Percentiles rank a stretch among this genome's conserved stretches.
phyloP scores from a whole-genome alignment of 2,888 invertebrate species.

The Morpho deidamia region DNA sequence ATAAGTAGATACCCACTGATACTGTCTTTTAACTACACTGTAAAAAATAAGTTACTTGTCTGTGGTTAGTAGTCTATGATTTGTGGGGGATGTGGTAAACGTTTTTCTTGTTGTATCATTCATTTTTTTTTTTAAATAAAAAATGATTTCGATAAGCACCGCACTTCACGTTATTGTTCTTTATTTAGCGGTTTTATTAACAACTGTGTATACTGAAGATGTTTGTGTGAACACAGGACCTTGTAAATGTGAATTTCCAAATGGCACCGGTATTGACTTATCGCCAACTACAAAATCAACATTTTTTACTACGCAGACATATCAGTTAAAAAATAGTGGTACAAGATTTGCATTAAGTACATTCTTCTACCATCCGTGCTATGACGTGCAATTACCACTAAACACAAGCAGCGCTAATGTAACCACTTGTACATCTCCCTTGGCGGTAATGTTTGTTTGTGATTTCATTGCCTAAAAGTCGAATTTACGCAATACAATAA shows the following conservation, averaged over 20 bases:
- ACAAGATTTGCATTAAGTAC: constrained; percentile 43
- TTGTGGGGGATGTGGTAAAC: no score
- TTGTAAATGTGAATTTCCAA: constrained; percentile 63
- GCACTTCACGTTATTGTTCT: constrained; percentile 3
- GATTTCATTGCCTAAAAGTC: neutral
- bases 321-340: constrained; percentile 31
- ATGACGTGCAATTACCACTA: constrained; percentile 38
- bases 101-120: neutral
- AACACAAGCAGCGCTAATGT: constrained; percentile 22
- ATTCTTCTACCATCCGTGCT: constrained; percentile 65
- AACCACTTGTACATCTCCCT: neutral
- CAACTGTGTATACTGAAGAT: constrained; percentile 33
- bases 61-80: no score
- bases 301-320: constrained; percentile 48
- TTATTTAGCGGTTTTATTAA: constrained; percentile 11
- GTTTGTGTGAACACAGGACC: constrained; percentile 51
- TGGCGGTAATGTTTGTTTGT: constrained; percentile 3
- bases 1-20: no score
- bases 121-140: neutral
- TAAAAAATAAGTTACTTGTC: no score
- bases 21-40: no score
- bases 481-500: constrained; percentile 4
- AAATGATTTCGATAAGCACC: constrained; percentile 8
- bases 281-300: constrained; percentile 40
- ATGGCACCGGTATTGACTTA: constrained; percentile 71